Evolutionary conservation across 2,797 vertebrate genomes (phyloP).

Genomic region (Xiphorhynchus erythropygius): DNA sequence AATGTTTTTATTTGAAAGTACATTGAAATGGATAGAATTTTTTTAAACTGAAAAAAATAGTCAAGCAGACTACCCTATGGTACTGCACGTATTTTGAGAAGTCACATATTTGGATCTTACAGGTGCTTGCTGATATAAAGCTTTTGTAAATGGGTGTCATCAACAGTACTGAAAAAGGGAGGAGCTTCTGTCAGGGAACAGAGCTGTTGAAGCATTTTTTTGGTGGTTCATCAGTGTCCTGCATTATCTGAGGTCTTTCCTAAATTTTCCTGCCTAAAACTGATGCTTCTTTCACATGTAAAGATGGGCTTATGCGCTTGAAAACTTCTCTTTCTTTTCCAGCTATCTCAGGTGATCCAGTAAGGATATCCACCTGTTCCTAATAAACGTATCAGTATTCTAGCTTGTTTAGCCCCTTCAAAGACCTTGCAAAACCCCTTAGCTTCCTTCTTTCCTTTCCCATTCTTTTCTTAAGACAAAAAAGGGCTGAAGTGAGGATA

Average conservation of each 20-base stretch:
- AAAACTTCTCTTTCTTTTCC: not conserved
- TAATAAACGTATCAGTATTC: not conserved
- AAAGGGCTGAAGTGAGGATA: not conserved
- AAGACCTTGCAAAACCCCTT: not conserved
- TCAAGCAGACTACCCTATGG: not conserved
- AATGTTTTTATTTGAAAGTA: not conserved
- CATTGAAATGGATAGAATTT: not conserved
- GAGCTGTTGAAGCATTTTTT: not conserved
- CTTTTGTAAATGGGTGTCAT: not conserved
- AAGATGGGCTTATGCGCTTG: not conserved
- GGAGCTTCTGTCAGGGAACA: not conserved
- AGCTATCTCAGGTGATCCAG: not conserved
- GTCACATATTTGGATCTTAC: not conserved
- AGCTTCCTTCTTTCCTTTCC: not conserved
- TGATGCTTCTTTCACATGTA: not conserved
- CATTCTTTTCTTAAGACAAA: not conserved
- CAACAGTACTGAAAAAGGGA: not conserved
- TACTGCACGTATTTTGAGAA: not conserved
- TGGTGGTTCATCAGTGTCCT: not conserved
- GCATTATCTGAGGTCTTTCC: not conserved
- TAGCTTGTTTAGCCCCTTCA: not conserved
- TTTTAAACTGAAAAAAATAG: not conserved
- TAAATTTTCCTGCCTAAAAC: not conserved
- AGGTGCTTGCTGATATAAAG: not conserved
- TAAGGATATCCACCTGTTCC: not conserved